Conservation (phyloP, 1,140 invertebrate genomes). For the Colletes gigas region DNA sequence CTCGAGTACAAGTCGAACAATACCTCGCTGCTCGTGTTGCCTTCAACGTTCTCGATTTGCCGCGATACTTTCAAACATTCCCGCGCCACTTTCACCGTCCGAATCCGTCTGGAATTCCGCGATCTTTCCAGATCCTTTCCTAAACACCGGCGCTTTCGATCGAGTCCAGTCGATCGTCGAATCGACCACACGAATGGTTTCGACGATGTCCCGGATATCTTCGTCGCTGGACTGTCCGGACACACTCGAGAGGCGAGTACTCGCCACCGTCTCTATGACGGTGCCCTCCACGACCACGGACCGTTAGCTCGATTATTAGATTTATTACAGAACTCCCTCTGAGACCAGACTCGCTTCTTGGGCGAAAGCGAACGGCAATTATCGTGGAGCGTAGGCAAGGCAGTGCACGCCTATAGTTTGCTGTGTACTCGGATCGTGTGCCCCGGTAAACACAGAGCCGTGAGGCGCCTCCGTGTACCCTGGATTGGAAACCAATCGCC, state of each 20-base stretch:
- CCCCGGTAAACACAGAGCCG: slow-evolving; percentile 34
- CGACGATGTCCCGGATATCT: too few species aligned
- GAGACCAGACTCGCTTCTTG: background rate
- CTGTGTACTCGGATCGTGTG: background rate
- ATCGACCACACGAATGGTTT: too few species aligned
- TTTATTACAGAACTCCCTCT: slow-evolving; percentile 45
- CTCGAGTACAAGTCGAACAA: background rate
- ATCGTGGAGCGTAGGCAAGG: slow-evolving; percentile 32
- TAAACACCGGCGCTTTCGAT: background rate
- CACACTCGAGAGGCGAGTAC: background rate
- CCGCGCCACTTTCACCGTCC: slow-evolving; percentile 10
- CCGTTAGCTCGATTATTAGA: slow-evolving; percentile 54
- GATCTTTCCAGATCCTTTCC: background rate
- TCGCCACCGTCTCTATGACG: background rate
- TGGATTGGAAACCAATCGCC: slow-evolving; percentile 41
- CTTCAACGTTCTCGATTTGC: background rate
- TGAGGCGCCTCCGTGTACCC: background rate
- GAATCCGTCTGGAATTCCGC: background rate
- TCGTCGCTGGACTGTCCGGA: background rate
- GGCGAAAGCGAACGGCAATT: slow-evolving; percentile 66
- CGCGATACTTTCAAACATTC: slow-evolving; percentile 22
- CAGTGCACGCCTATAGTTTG: background rate
- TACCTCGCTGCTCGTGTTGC: background rate
- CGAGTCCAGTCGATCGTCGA: too few species aligned
- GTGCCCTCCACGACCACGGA: background rate